Percentiles rank a stretch among this genome's conserved stretches.
These are phyloP conservation scores for Ia io DNA, from an alignment of 2,113 vertebrate species.

Conservation along the genomic window DNA sequence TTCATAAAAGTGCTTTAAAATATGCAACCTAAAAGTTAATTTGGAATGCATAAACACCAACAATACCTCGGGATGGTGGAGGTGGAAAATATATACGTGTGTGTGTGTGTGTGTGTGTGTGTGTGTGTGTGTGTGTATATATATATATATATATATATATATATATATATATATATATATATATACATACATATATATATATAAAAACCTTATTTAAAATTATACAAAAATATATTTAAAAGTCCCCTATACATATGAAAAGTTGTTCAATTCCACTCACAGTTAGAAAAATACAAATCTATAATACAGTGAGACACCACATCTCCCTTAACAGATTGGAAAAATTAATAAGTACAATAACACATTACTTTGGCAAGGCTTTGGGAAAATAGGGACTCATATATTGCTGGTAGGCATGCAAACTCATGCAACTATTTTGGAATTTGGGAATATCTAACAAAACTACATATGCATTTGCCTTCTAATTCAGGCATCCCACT, in stretches of 20 bases:
- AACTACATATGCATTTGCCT: not conserved
- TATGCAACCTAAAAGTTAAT: not conserved
- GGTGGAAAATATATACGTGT: not conserved
- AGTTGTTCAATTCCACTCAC: not conserved
- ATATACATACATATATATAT: too few relatives aligned
- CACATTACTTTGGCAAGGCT: not conserved
- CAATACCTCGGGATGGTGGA: not conserved
- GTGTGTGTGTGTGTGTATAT: too few relatives aligned
- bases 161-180: too few relatives aligned
- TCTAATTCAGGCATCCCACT: not conserved
- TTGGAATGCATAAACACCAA: not conserved
- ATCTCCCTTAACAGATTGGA: not conserved
- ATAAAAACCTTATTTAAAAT: not conserved
- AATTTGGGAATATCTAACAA: not conserved
- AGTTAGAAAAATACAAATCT: not conserved
- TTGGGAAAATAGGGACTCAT: not conserved
- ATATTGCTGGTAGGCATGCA: not conserved
- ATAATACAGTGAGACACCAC: not conserved
- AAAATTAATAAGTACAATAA: not conserved
- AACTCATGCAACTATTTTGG: not conserved
- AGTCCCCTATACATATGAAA: not conserved
- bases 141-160: too few relatives aligned
- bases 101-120: too few relatives aligned
- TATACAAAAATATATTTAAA: not conserved
- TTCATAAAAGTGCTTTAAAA: not conserved